Base-by-base conservation (phyloP, 2,888 invertebrate genomes). In the Chymomyza fuscimana region DNA sequence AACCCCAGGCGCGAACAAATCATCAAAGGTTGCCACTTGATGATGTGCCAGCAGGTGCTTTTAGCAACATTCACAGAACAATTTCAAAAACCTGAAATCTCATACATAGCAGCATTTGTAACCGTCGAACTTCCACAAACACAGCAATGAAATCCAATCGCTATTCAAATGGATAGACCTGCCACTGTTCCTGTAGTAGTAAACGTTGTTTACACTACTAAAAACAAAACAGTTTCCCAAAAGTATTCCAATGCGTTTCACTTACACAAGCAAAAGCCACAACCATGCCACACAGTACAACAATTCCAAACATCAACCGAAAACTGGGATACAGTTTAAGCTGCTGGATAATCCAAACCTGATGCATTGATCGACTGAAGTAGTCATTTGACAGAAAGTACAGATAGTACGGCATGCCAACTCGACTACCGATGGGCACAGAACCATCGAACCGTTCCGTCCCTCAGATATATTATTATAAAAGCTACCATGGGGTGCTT, bases 221-320 rank as follows among this genome's bases (percentile, higher is more conserved):
- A 46, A 46, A 46, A 4, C 40, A 12, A 46, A 46, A 46, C 10
- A 9, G 40, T 40, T 32, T 46, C 61, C 32, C 69, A 61, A 64
- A 64, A 74, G 76, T 70, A 76, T 67, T 78, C 72, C 72, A 76
- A 72, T 74, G 77, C 74, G 67, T 73, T 79, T 73, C 71, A 72
- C 77, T 79, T 80, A 74, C 84, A 76, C 73, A 74, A 70, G 78
- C 70, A 67, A 73, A 61, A 62, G 56, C 61, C 61, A 46, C 51
- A 63, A 69, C 78, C 62, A 56, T 10, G 25, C 51, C 50, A 29
- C 59, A 22, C 70, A 52, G 54, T 36, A 67, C 67, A 65, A 65
- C 67, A 65, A 64, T 56, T 25, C 12, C 61, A 36, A 60, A 22
- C 62, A 36, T 36, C 32, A 54, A 56, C 12, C 67, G 10, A 19